A percentile compares a stretch with the other conserved stretches of the same genome.
Conservation (phyloP, 1,140 invertebrate species). For the Drosophila lacertosa region DNA sequence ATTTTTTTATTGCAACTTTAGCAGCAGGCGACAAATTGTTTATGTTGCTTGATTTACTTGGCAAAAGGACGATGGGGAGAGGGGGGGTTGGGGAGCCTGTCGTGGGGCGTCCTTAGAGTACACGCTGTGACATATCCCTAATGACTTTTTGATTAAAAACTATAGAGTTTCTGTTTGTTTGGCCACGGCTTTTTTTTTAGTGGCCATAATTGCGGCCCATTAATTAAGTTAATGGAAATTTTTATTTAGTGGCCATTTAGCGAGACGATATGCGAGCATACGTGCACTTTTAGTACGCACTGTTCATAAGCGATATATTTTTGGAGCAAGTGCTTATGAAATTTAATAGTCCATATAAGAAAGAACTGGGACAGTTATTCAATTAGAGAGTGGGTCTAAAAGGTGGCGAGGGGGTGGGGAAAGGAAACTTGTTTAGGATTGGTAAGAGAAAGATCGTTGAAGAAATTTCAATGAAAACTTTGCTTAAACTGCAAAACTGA, state of each 20-base stretch:
- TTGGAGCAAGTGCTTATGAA: constrained; percentile 45
- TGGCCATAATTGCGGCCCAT: constrained; percentile 67
- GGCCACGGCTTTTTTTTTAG: constrained; percentile 70
- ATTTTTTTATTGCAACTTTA: constrained; percentile 75
- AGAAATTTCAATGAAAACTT: too few relatives aligned
- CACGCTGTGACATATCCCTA: constrained; percentile 62
- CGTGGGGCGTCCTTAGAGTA: constrained; percentile 13
- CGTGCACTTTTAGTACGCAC: constrained; percentile 47
- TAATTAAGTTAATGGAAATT: constrained; percentile 82
- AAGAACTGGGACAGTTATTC: constrained; percentile 24
- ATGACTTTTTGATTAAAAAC: constrained; percentile 78
- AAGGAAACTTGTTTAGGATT: too few relatives aligned
- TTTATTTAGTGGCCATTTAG: constrained; percentile 59
- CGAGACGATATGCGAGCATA: constrained; percentile 2
- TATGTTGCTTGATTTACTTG: constrained; percentile 70
- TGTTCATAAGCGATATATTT: constrained; percentile 50
- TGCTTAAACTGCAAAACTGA: too few relatives aligned
- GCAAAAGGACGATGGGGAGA: background rate
- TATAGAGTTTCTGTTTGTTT: constrained; percentile 67
- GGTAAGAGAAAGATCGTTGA: too few relatives aligned
- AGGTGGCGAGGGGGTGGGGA: background rate
- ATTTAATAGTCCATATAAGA: constrained; percentile 31
- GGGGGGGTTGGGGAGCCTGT: background rate
- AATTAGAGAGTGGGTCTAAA: constrained; percentile 23
- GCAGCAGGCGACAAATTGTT: constrained; percentile 73